Percentiles rank a stretch among this genome's conserved stretches.
Conservation (phyloP, 1,140 invertebrate species). For the Leptoteleia sp. region DNA sequence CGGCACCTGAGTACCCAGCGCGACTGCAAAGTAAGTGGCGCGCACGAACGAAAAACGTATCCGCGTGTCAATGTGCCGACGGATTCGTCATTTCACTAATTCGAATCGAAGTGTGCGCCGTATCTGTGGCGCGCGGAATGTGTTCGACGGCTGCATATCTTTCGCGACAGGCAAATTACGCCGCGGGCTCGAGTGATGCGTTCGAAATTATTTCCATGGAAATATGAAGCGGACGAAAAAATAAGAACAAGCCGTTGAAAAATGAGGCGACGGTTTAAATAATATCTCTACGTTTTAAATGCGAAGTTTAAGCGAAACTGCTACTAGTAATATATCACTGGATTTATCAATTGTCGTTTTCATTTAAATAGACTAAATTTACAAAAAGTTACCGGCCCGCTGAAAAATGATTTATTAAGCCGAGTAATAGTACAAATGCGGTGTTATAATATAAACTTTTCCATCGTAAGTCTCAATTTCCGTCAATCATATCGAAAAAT, state of each 20-base stretch:
- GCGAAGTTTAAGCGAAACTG: no score
- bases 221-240: conserved; percentile 2
- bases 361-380: no score
- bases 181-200: conserved; percentile 3
- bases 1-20: conserved; percentile 64
- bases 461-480: no score
- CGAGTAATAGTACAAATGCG: no score
- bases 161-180: conserved; percentile 19
- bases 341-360: no score
- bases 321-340: no score
- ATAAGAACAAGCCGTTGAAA: neutral
- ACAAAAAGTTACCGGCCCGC: no score
- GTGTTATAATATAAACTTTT: no score
- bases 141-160: conserved; percentile 3
- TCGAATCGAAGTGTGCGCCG: conserved; percentile 26
- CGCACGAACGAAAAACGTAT: conserved; percentile 35
- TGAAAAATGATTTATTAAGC: no score
- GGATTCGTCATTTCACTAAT: conserved; percentile 37
- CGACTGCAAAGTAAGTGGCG: conserved; percentile 63
- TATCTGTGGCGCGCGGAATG: conserved; percentile 15
- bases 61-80: conserved; percentile 32
- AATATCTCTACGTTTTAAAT: no score
- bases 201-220: conserved; percentile 23
- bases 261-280: neutral
- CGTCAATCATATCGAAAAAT: no score